Base-by-base conservation (phyloP, 1,140 invertebrate genomes). In the Dreissena rostriformis region DNA sequence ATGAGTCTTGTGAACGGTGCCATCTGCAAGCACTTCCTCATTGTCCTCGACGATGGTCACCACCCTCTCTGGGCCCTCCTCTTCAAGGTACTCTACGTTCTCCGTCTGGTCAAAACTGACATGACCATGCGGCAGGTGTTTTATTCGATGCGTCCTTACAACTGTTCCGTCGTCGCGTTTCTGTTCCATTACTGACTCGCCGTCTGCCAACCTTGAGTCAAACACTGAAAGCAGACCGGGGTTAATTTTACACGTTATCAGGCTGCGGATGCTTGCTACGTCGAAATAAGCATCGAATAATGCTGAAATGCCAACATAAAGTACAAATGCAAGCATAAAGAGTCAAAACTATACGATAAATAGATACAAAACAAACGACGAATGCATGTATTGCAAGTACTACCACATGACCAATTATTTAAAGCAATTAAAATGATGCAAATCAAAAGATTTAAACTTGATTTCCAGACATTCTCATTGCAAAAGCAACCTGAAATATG, bases 21-120 rank as follows among this genome's bases (percentile, higher is more conserved):
- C 92, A 86, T 92, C 92, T 0, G 89, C 87, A 29, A 92, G 75
- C 24, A 91, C 73, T 76, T 93, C 91, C 72, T 91, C 90, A 29
- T 86, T 70, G 24, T 92, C 90, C 72, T 91, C 79, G 17, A 88
- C 82, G 17, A 91, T 84, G 1, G 88, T 86, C 68, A 87, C 84
- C 57, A 89, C 88, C 28, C 78, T 68, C 17, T 86, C 78, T 12
- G 89, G 88, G 5, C 86, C 87, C 55, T 90, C 90, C 53, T 84
- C 55, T 63, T 86, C 81, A 14, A 88, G 73, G 12, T 84, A 80
- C 28, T 87, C 84, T 26, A 77, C 55, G 76, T 83, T 67, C 51
- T 80, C 78, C n/a, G 73, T 74, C 15, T 80, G 72, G 28, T 73
- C 82, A 53, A 66, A 73, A 29, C 67, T 77, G 19, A 55, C 53